Percentiles rank a stretch among this genome's conserved stretches.
Conservation (phyloP, 2,888 invertebrate genomes). For the Ypsolopha sequella region DNA sequence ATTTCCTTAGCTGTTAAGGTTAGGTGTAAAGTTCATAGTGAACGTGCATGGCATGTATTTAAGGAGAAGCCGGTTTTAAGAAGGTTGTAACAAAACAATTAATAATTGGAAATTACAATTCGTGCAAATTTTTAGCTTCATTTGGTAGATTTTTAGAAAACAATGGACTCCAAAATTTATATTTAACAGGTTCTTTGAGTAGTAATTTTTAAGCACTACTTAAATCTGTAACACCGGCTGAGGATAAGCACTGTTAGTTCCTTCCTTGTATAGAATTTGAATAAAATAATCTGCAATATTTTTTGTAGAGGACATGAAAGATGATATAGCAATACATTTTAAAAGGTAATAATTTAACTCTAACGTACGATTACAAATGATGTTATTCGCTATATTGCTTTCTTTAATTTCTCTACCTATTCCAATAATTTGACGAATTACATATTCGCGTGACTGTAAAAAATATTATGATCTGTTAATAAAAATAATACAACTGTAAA, state of each 20-base stretch:
- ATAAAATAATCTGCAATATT: conserved; percentile 6
- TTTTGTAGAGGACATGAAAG: neutral
- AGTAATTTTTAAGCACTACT: conserved; percentile 28
- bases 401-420: neutral
- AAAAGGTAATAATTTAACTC: no score
- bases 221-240: conserved; percentile 22
- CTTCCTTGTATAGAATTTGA: conserved; percentile 54
- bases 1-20: conserved; percentile 50
- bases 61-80: neutral
- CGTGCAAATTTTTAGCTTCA: no score
- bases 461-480: conserved; percentile 59
- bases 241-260: conserved; percentile 54
- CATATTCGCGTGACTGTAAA: conserved; percentile 31
- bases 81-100: neutral
- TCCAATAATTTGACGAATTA: conserved; percentile 5
- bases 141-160: no score
- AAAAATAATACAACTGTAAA: conserved; percentile 51
- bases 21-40: conserved; percentile 18
- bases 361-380: no score
- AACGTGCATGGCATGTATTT: neutral
- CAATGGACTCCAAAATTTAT: no score
- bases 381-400: no score
- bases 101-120: conserved; percentile 9
- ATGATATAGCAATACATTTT: no score
- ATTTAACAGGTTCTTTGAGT: conserved; percentile 17